Evolutionary conservation across 2,797 vertebrate genomes (phyloP), one percentile per base, ranked within the genome.

Genomic region (Melanotaenia nigrans): DNA sequence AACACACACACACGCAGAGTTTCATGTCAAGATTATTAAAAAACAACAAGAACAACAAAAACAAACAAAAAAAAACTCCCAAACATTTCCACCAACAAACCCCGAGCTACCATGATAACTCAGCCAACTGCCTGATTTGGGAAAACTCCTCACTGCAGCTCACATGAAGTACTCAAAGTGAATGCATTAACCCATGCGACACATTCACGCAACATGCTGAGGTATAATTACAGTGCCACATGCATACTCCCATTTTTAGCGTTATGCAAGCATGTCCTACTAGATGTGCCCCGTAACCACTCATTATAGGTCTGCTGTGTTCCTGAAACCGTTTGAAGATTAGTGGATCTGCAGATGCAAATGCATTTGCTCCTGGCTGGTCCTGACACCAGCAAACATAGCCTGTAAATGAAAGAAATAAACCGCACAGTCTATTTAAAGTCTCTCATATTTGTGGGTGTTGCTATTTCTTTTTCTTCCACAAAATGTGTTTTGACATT

Each of bases 221-320:
- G 20, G 20, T 20, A 47, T 47, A 47, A 47, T 47, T 47, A 47
- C 20, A n/a, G 45, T 18, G 18, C 7, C 45, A 47, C 18, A 47
- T 18, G 20, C 18, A 47, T 47, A 18, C 65, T 61, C 57, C 60
- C 54, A 58, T 62, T 77, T 33, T 30, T 22, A 56, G 67, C 36
- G 30, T 73, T 59, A 49, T 61, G 42, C 57, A 33, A 65, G 68
- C 28, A 11, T 70, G 30, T 47, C 63, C 25, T 18, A 60, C 55
- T 59, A 45, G 59, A 25, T 75, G 45, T 83, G 70, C 79, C 71
- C 79, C 61, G 65, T 28, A 85, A 77, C 78, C 68, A 18, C 65
- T 82, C 69, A 87, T 80, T 79, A 77, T 45, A 53, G 28, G 60
- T 6, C 61, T 51, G 73, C 61, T 63, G 54, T 57, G 45, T 64